Conservation (phyloP, 2,797 vertebrate genomes). For the Cuculus canorus region DNA sequence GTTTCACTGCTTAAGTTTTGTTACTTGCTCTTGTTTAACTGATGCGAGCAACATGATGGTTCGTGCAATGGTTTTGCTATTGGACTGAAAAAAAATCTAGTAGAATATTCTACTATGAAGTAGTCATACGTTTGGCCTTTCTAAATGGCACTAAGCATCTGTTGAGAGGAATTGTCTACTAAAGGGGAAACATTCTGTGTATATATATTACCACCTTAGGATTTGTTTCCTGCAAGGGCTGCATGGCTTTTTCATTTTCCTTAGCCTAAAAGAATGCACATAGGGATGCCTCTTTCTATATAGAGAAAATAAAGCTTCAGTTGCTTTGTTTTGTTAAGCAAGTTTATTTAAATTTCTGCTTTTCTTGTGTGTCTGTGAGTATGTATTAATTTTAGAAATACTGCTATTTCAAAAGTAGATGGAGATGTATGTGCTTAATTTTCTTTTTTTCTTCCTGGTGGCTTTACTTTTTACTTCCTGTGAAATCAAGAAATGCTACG, state of each 20-base stretch:
- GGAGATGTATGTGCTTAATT: not conserved
- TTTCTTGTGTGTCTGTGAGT: not conserved
- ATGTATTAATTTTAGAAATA: not conserved
- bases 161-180: not conserved
- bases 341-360: slow-evolving; percentile 59
- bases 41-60: slow-evolving; percentile 15
- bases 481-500: not conserved
- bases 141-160: slow-evolving; percentile 18
- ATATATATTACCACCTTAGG: slow-evolving; percentile 26
- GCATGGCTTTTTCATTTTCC: slow-evolving; percentile 70
- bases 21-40: slow-evolving; percentile 45
- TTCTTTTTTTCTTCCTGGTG: slow-evolving; percentile 9
- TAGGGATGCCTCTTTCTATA: slow-evolving; percentile 62
- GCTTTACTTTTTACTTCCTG: not conserved
- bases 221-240: slow-evolving; percentile 50
- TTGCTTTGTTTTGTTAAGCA: slow-evolving; percentile 72
- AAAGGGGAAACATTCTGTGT: slow-evolving; percentile 14
- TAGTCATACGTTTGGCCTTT: slow-evolving; percentile 29
- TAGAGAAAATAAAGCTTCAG: slow-evolving; percentile 67
- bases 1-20: slow-evolving; percentile 2
- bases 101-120: slow-evolving; percentile 45
- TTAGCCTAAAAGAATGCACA: slow-evolving; percentile 73
- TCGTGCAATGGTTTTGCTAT: slow-evolving; percentile 17
- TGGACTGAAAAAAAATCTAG: slow-evolving; percentile 27
- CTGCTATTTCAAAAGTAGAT: not conserved